These are phyloP conservation scores for Trogon melanurus DNA, from an alignment of 2,113 vertebrate species.

Conservation along the genomic window DNA sequence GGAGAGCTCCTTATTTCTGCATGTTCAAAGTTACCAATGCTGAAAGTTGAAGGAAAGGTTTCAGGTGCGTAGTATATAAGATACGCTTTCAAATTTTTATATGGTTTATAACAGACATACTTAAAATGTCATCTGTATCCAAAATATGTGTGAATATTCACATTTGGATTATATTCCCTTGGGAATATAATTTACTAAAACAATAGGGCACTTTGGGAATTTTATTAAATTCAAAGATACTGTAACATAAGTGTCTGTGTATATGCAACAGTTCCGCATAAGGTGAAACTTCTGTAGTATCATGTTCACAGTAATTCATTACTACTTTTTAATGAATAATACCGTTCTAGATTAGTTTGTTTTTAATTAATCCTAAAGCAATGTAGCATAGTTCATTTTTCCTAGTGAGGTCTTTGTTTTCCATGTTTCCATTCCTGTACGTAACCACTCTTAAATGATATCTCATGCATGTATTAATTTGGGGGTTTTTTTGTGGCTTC, in stretches of 20 bases:
- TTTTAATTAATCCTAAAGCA: not conserved
- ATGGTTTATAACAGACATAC: not conserved
- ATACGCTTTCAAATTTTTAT: accelerated
- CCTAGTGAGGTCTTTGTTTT: not conserved
- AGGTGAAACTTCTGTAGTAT: not conserved
- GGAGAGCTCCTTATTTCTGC: not conserved
- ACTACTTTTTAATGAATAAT: not conserved
- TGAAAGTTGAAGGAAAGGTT: not conserved
- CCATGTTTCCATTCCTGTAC: not conserved
- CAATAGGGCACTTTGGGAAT: not conserved
- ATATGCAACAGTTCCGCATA: not conserved
- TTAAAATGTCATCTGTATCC: not conserved
- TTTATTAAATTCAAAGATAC: not conserved
- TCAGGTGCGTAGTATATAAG: not conserved
- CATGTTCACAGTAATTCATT: not conserved
- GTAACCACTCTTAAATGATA: not conserved
- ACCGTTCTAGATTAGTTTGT: not conserved
- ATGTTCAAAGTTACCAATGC: not conserved
- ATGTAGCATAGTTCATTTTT: not conserved
- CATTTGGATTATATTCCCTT: not conserved
- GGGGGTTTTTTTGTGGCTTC: not conserved
- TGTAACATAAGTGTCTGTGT: not conserved
- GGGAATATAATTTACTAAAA: not conserved
- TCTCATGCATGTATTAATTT: not conserved
- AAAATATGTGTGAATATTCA: not conserved